phyloP scores from a whole-genome alignment of 1,140 invertebrate species.

The Drosophila orosa region DNA sequence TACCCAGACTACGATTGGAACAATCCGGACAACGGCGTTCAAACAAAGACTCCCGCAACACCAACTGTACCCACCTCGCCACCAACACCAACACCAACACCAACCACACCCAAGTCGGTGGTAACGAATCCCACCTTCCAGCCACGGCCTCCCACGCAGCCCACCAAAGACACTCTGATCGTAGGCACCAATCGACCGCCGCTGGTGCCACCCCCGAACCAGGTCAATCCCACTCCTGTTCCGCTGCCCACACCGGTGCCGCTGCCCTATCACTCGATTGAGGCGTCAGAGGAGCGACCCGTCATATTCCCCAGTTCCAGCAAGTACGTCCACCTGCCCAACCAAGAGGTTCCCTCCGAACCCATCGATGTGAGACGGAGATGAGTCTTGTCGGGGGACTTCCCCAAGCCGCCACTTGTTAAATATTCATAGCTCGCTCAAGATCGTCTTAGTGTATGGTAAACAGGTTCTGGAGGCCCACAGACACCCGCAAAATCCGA shows the following conservation, averaged over 20 bases:
- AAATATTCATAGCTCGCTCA: conserved; percentile 31
- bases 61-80: not conserved
- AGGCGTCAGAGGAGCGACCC: conserved; percentile 24
- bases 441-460: conserved; percentile 23
- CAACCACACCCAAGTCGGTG: conserved; percentile 3
- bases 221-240: not conserved
- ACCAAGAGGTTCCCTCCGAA: not conserved
- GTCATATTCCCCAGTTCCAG: conserved; percentile 54
- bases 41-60: not conserved
- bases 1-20: not conserved
- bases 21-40: not conserved
- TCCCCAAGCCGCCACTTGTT: conserved; percentile 12
- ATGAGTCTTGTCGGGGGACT: conserved; percentile 13
- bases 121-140: conserved; percentile 12
- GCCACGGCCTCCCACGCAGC: conserved; percentile 20
- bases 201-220: conserved; percentile 24
- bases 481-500: conserved; percentile 6
- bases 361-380: conserved; percentile 55
- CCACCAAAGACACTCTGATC: conserved; percentile 36
- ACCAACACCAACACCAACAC: conserved; percentile 14
- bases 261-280: conserved; percentile 8
- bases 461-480: conserved; percentile 51
- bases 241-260: conserved; percentile 1
- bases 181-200: conserved; percentile 56
- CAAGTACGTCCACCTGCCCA: conserved; percentile 23